Conservation (phyloP, 92 coral and sea anemone species). For the Zoanthus sansibaricus region DNA sequence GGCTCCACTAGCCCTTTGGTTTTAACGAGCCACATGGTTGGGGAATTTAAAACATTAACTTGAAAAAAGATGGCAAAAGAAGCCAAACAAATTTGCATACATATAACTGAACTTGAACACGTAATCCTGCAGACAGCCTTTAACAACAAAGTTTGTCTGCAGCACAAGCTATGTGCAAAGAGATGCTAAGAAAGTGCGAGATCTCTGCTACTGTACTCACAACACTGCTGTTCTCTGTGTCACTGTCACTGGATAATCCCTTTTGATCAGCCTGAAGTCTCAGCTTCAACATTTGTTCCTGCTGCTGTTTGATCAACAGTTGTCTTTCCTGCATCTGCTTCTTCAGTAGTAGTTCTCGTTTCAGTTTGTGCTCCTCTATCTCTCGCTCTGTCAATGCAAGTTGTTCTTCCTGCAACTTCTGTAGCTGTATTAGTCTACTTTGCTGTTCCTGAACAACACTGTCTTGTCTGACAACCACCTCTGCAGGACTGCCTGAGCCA, state of each 20-base stretch:
- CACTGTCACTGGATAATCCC: constrained; percentile 15
- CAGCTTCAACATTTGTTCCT: constrained; percentile 73
- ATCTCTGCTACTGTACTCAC: not conserved
- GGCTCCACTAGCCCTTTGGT: no score
- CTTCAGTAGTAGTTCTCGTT: constrained; percentile 84
- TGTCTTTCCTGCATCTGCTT: constrained; percentile 93
- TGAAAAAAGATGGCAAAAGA: no score
- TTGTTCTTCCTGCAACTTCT: constrained; percentile 87
- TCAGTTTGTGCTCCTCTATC: constrained; percentile 91
- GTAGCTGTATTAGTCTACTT: constrained; percentile 71
- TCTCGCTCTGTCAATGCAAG: constrained; percentile 86
- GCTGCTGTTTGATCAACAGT: constrained; percentile 79
- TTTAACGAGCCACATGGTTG: no score
- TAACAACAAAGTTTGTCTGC: no score
- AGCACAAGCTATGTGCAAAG: no score
- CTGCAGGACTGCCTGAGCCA: constrained; percentile 36
- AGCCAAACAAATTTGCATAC: no score
- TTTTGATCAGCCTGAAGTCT: constrained; percentile 58
- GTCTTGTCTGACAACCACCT: constrained; percentile 51
- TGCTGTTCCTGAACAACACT: constrained; percentile 74
- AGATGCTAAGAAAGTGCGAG: no score
- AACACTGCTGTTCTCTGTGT: constrained; percentile 35
- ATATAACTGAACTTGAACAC: no score
- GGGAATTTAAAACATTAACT: no score
- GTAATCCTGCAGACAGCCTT: no score